Base-by-base conservation (phyloP, 2,797 vertebrate species). In the Trachurus trachurus region DNA sequence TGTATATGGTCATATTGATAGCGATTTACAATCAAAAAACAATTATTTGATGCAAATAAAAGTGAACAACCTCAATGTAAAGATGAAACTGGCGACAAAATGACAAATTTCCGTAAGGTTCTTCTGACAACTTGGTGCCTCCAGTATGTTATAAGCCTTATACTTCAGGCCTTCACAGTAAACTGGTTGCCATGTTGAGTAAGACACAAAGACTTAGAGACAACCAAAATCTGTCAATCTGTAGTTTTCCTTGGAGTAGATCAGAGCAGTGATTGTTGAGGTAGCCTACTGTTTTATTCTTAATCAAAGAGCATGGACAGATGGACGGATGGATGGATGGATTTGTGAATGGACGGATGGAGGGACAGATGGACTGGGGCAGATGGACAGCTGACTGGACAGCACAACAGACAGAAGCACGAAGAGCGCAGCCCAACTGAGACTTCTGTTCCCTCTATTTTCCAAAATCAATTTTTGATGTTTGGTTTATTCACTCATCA, bases 371-470 rank as follows among this genome's bases (percentile, higher is more conserved):
- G 29, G 29, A 64, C 3, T 8, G 39, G 39, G 31, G 31, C 29
- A 67, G 53, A 65, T 11, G 39, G 39, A 54, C 53, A 65, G 58
- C 63, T 63, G 21, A n/a, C 21, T 40, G n/a, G n/a, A 73, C 0
- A 0, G 29, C 47, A 6, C 2, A 21, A 60, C 16, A 34, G 21
- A 47, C 1, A 63, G 8, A 57, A 44, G 21, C 11, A 58, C 11
- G 4, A 37, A 50, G 50, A 50, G 26, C 9, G 0, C 45, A 53
- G 8, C 3, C 10, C 53, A 5, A 49, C 0, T 53, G 11, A 54
- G 2, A 13, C 31, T 31, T 3, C 44, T 56, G 37, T 34, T 74
- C 13, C 1, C 42, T 49, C 26, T 22, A 21, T 37, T 60, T 31
- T 21, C 31, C 15, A 13, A 56, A 8, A 49, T 31, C 0, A 0